Conservation (phyloP, 2,888 invertebrate genomes). For the Spisula solida region DNA sequence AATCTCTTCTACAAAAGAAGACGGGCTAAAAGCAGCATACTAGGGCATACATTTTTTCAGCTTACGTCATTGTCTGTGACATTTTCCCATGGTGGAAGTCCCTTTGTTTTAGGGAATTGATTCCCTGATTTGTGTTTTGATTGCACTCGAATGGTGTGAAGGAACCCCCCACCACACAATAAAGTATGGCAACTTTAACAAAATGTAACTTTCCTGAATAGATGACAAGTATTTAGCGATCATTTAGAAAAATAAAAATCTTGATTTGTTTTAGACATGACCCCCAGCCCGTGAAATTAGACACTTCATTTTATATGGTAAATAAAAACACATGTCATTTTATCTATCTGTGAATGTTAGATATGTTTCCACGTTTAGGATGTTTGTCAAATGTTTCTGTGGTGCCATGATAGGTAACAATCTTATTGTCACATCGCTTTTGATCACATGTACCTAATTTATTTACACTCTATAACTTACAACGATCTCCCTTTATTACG, state of each 20-base stretch:
- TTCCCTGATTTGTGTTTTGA: slow-evolving; percentile 53
- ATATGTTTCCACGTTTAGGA: background rate
- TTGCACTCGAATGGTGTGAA: slow-evolving; percentile 43
- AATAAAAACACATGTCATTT: slow-evolving; percentile 38
- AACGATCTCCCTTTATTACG: background rate
- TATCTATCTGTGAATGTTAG: slow-evolving; percentile 16
- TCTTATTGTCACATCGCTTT: background rate
- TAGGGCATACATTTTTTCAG: slow-evolving; percentile 53
- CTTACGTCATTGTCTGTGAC: slow-evolving; percentile 63
- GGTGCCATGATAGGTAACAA: slow-evolving; percentile 2
- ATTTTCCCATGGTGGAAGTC: slow-evolving; percentile 52
- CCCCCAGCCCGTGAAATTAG: slow-evolving; percentile 57
- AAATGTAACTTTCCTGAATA: slow-evolving; percentile 65
- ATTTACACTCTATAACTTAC: background rate
- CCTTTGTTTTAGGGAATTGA: slow-evolving; percentile 62
- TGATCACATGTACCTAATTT: background rate
- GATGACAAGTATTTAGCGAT: slow-evolving; percentile 34
- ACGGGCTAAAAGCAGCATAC: slow-evolving; percentile 57
- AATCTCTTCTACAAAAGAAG: slow-evolving; percentile 37
- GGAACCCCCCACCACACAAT: slow-evolving; percentile 48
- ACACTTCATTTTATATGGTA: slow-evolving; percentile 34
- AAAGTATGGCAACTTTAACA: slow-evolving; percentile 22
- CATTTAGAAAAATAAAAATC: slow-evolving; percentile 35
- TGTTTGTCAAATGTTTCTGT: background rate
- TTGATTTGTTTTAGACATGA: slow-evolving; percentile 29